A percentile compares a stretch with the other conserved stretches of the same genome.
These are phyloP conservation scores for Leiothrix lutea DNA, from an alignment of 2,113 vertebrate genomes.

Conservation along the genomic window DNA sequence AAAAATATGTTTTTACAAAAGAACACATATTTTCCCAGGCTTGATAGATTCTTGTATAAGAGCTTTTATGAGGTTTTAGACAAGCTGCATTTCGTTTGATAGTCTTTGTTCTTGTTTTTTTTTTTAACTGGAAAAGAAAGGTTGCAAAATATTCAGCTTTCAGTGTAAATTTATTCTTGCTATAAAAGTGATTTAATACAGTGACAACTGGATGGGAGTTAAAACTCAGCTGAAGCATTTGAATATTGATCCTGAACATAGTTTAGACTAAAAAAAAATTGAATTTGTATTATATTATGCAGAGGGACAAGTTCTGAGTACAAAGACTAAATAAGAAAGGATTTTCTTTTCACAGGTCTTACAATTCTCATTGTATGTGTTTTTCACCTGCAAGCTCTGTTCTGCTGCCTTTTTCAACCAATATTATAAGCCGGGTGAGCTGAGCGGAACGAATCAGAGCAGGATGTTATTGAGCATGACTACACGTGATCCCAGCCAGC, in stretches of 20 bases:
- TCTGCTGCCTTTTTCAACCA: background rate
- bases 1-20: constrained; percentile 70
- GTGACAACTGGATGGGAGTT: background rate
- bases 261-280: background rate
- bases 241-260: background rate
- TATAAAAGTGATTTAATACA: constrained; percentile 12
- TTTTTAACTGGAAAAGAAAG: constrained; percentile 52
- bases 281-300: background rate
- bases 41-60: constrained; percentile 66
- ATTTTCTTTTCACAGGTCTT: background rate
- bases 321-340: background rate
- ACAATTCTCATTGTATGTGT: background rate
- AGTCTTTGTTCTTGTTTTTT: constrained; percentile 62
- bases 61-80: constrained; percentile 64
- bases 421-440: background rate
- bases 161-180: constrained; percentile 21
- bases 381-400: background rate
- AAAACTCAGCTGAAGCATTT: background rate
- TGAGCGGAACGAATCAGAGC: background rate
- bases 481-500: background rate
- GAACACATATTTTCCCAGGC: constrained; percentile 72
- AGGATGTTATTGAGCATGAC: background rate
- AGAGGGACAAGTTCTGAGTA: background rate
- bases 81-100: constrained; percentile 65
- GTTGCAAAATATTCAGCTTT: background rate